A percentile compares a stretch with the other conserved stretches of the same genome.
Evolutionary conservation across 2,888 invertebrate genomes (phyloP).

Genomic region (Clostera curtula): DNA sequence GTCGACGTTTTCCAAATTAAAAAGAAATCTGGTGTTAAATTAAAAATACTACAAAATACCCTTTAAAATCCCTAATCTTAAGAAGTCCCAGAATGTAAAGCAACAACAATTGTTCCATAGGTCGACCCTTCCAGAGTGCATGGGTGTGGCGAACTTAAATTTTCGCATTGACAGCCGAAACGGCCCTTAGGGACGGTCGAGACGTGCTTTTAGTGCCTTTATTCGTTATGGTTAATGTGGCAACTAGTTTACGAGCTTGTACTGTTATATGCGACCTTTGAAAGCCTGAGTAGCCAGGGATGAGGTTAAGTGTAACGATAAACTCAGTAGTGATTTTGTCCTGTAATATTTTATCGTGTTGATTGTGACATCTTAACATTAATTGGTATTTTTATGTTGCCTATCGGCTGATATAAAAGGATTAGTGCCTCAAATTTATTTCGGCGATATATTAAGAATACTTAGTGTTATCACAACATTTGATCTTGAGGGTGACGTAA

Average conservation of each 20-base stretch:
- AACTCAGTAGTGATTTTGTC: no score
- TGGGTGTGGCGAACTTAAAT: conserved; percentile 73
- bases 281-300: conserved; percentile 18
- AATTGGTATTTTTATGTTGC: no score
- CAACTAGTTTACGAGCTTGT: conserved; percentile 65
- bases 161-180: conserved; percentile 74
- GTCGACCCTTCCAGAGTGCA: conserved; percentile 69
- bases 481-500: no score
- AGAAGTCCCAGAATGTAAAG: conserved; percentile 28
- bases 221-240: conserved; percentile 73
- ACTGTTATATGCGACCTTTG: conserved; percentile 63
- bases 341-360: no score
- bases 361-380: no score
- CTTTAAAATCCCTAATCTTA: conserved; percentile 13
- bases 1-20: no score
- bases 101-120: conserved; percentile 61
- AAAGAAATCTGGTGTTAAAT: no score
- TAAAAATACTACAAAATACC: conserved; percentile 15
- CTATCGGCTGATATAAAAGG: no score
- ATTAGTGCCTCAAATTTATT: no score
- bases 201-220: conserved; percentile 72
- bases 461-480: no score
- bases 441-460: no score
- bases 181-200: conserved; percentile 63
- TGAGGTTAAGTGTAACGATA: conserved; percentile 13